Conservation (phyloP, 2,797 vertebrate species). For the Sebastes oblongus region DNA sequence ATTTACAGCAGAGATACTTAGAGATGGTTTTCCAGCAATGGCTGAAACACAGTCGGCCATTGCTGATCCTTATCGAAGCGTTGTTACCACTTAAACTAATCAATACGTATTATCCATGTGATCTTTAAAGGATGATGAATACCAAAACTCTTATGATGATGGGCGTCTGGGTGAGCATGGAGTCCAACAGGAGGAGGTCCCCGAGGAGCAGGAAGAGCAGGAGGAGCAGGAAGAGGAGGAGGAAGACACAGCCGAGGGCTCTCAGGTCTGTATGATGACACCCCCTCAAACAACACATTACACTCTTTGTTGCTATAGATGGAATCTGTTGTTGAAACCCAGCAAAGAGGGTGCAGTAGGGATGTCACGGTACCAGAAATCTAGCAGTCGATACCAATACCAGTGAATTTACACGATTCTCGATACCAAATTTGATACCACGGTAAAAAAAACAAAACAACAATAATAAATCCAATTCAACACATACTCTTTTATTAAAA, state of each 20-base stretch:
- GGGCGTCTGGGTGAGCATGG: constrained; percentile 49
- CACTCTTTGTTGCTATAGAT: background rate
- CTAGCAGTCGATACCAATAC: too few relatives aligned
- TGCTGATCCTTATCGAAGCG: background rate
- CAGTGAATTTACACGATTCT: too few relatives aligned
- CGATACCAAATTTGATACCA: too few relatives aligned
- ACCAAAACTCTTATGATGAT: constrained; percentile 82
- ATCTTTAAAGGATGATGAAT: constrained; percentile 87
- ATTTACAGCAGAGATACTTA: constrained; percentile 1
- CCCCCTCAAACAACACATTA: background rate
- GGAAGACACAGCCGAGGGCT: constrained; percentile 72
- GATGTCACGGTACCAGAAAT: too few relatives aligned
- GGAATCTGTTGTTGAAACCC: background rate
- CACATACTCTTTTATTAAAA: too few relatives aligned
- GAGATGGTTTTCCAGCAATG: background rate
- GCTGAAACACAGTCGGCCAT: background rate
- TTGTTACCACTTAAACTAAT: constrained; percentile 14
- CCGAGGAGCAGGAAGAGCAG: constrained; percentile 73
- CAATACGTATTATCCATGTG: constrained; percentile 21
- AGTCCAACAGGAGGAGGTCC: constrained; percentile 56
- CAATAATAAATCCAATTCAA: too few relatives aligned
- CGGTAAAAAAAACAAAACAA: too few relatives aligned
- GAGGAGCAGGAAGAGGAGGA: constrained; percentile 78
- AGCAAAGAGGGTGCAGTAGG: background rate
- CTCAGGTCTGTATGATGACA: constrained; percentile 77